phyloP scores from a whole-genome alignment of 1,140 invertebrate genomes.

The Lepeophtheirus salmonis region DNA sequence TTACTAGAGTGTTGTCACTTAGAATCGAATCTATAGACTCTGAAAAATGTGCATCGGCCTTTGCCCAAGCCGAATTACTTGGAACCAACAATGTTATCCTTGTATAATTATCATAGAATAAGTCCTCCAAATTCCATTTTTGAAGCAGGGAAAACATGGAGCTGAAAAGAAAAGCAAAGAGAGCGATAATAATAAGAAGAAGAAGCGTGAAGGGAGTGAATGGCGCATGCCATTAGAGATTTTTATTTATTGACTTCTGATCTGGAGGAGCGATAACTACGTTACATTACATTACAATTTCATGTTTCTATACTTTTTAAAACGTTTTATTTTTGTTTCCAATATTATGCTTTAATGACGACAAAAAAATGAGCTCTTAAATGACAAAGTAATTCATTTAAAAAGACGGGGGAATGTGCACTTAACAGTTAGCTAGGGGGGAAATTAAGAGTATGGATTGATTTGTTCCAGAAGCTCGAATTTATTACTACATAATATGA shows the following conservation, averaged over 20 bases:
- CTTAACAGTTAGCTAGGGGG: too few relatives aligned
- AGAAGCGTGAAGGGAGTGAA: not conserved
- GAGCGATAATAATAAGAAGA: not conserved
- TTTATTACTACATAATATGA: too few relatives aligned
- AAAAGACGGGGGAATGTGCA: too few relatives aligned
- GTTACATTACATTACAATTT: too few relatives aligned
- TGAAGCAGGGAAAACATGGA: constrained; percentile 50
- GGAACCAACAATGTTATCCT: constrained; percentile 82
- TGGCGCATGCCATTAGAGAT: not conserved
- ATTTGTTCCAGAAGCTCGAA: too few relatives aligned
- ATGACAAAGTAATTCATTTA: not conserved
- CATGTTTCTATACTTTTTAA: too few relatives aligned
- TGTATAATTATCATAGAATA: constrained; percentile 31
- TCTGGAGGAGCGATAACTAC: not conserved
- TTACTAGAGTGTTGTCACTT: not conserved
- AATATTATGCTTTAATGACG: too few relatives aligned
- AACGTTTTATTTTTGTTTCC: too few relatives aligned
- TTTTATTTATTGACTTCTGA: constrained; percentile 9
- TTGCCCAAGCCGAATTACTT: constrained; percentile 50
- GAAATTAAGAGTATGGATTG: too few relatives aligned
- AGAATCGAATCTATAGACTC: not conserved
- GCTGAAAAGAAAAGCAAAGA: constrained; percentile 34
- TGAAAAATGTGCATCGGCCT: constrained; percentile 21
- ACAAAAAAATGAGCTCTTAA: too few relatives aligned
- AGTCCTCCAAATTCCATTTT: constrained; percentile 50